Base-by-base conservation (phyloP, 1,140 invertebrate genomes). In the Cherax destructor region DNA sequence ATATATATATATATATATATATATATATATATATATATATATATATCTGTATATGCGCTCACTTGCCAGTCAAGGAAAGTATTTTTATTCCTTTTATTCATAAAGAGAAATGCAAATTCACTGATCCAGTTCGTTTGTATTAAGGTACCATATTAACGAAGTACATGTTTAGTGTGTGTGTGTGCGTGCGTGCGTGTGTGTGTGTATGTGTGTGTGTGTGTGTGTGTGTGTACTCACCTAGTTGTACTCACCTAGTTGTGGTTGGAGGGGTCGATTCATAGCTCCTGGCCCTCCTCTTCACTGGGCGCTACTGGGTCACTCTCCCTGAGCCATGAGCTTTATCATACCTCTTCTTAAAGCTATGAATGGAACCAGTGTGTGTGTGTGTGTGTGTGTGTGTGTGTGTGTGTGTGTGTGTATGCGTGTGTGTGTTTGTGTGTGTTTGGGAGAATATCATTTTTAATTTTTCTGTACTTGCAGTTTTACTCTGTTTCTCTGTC, bases 221-320 rank as follows among this genome's bases (percentile, higher is more conserved):
- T 65, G 61, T 65, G 61, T 65, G 61, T 65, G 61, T 65, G 61
- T 65, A n/a, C n/a, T n/a, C n/a, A n/a, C n/a, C n/a, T n/a, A n/a
- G n/a, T n/a, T n/a, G n/a, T n/a, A n/a, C n/a, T n/a, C n/a, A n/a
- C n/a, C n/a, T n/a, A n/a, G n/a, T n/a, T n/a, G n/a, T n/a, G n/a
- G n/a, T n/a, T n/a, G n/a, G n/a, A n/a, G n/a, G n/a, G n/a, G n/a
- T n/a, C n/a, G n/a, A n/a, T n/a, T n/a, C n/a, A n/a, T n/a, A n/a
- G n/a, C n/a, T n/a, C n/a, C n/a, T n/a, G n/a, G n/a, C n/a, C n/a
- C n/a, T n/a, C n/a, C n/a, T n/a, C n/a, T n/a, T n/a, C n/a, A n/a
- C n/a, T n/a, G n/a, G n/a, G n/a, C n/a, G n/a, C n/a, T n/a, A n/a
- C n/a, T n/a, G n/a, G n/a, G n/a, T n/a, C n/a, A n/a, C n/a, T n/a